Conservation (phyloP, 2,113 vertebrate genomes). For the Erythrocercus mccallii region DNA sequence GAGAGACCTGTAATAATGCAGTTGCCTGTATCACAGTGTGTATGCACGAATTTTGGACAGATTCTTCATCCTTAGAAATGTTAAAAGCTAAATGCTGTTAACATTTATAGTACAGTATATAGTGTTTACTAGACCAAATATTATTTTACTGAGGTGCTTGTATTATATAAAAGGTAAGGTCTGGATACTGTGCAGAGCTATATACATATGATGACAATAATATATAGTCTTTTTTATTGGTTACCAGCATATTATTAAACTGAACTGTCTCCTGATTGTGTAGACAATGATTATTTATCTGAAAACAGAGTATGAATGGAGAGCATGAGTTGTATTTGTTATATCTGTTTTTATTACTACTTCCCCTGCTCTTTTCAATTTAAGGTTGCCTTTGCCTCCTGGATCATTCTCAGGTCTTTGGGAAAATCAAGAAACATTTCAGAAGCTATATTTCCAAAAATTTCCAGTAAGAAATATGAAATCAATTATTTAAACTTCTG, state of each 20-base stretch:
- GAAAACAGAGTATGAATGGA: neutral
- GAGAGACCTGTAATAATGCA: neutral
- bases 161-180: neutral
- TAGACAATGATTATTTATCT: neutral
- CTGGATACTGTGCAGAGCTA: neutral
- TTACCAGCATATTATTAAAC: neutral
- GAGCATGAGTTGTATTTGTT: neutral
- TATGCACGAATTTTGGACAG: neutral
- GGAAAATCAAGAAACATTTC: constrained; percentile 87
- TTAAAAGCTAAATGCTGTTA: neutral
- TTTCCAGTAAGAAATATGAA: constrained; percentile 84
- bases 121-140: neutral
- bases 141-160: neutral
- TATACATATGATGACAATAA: neutral
- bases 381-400: constrained; percentile 90
- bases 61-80: neutral
- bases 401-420: constrained; percentile 90
- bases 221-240: neutral
- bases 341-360: neutral
- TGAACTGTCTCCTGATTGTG: neutral
- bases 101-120: neutral
- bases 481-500: neutral
- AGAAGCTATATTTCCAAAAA: constrained; percentile 89
- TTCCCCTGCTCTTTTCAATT: constrained; percentile 5
- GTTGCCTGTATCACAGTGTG: neutral